Percentiles rank a stretch among this genome's conserved stretches.
phyloP scores from a whole-genome alignment of 2,113 vertebrate genomes.

The Camelus bactrianus region DNA sequence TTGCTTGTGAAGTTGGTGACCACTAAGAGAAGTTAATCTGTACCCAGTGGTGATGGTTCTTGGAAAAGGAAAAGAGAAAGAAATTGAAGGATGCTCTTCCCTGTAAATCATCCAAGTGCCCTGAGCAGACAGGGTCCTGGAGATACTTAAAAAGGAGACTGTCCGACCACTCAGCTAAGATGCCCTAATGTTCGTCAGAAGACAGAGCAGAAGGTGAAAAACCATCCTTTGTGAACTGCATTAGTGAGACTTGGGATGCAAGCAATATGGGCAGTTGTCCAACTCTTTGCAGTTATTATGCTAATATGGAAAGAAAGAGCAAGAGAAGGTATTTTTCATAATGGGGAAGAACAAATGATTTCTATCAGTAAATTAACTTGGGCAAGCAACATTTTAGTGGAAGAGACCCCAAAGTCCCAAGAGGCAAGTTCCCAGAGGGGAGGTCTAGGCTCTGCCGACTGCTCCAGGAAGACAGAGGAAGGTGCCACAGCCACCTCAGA shows the following conservation, averaged over 20 bases:
- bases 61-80: background rate
- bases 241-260: background rate
- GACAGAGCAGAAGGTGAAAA: background rate
- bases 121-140: background rate
- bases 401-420: background rate
- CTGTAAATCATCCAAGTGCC: background rate
- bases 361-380: background rate
- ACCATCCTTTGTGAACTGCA: background rate
- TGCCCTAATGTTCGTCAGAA: background rate
- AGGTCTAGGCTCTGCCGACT: background rate
- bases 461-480: background rate
- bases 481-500: background rate
- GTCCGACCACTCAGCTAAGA: background rate
- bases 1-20: background rate
- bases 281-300: background rate
- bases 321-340: background rate
- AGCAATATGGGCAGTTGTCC: background rate
- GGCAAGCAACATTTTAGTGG: background rate
- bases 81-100: background rate
- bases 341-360: background rate
- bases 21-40: background rate
- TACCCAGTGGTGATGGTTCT: background rate
- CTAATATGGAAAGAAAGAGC: background rate
- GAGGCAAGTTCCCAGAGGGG: background rate
- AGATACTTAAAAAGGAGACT: background rate